A percentile compares a stretch with the other conserved stretches of the same genome.
These are phyloP conservation scores for Thymelicus acteon DNA, from an alignment of 2,888 invertebrate species.

Conservation along the genomic window DNA sequence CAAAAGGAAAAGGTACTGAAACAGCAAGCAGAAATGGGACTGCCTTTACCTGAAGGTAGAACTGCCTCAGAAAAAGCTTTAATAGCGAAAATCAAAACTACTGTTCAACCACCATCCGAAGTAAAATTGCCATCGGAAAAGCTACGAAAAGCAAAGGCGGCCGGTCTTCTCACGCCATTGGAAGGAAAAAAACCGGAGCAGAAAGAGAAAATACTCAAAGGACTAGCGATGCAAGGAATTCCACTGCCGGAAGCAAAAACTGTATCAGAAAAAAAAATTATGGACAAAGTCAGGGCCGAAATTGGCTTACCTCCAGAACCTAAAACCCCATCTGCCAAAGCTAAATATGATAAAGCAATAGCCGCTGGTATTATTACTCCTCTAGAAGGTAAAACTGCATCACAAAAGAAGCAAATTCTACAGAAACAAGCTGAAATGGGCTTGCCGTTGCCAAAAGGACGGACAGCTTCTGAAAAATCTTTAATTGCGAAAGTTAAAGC, in stretches of 20 bases:
- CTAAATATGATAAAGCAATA: constrained; percentile 40
- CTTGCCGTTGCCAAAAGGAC: constrained; percentile 50
- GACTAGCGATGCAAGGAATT: constrained; percentile 53
- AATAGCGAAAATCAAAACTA: constrained; percentile 43
- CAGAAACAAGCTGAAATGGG: constrained; percentile 45
- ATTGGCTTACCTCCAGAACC: constrained; percentile 48
- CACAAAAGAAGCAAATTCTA: constrained; percentile 48
- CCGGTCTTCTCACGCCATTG: constrained; percentile 48
- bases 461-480: constrained; percentile 14
- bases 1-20: constrained; percentile 44
- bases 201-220: constrained; percentile 58
- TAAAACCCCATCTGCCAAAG: constrained; percentile 29
- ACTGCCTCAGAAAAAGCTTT: constrained; percentile 47
- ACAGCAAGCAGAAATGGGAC: constrained; percentile 41
- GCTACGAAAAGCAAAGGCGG: constrained; percentile 44
- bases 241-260: constrained; percentile 58
- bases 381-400: constrained; percentile 51
- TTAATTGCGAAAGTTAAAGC: constrained; percentile 19
- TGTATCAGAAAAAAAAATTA: constrained; percentile 53
- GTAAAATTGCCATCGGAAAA: constrained; percentile 43
- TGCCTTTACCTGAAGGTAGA: constrained; percentile 46
- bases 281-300: constrained; percentile 44
- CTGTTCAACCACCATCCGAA: constrained; percentile 42
- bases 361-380: constrained; percentile 50
- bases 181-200: constrained; percentile 52